Conservation (phyloP, 2,888 invertebrate genomes). For the Chrysotoxum bicinctum region DNA sequence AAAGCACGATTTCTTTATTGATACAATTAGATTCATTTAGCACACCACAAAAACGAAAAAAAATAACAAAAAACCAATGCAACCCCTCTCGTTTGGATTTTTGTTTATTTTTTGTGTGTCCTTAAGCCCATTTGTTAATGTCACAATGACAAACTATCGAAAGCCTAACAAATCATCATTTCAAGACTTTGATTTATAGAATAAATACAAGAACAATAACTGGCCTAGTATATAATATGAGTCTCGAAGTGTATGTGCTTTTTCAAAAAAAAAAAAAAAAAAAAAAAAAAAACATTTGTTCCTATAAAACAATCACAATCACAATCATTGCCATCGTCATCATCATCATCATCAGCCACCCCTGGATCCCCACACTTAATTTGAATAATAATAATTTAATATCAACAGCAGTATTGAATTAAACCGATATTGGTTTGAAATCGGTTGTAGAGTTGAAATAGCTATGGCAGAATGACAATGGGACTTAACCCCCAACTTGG, state of each 20-base stretch:
- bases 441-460: not conserved
- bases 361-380: not conserved
- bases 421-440: not conserved
- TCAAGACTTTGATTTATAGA: slow-evolving; percentile 57
- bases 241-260: not conserved
- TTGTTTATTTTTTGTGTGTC: not conserved
- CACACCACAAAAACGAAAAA: slow-evolving; percentile 7
- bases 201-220: slow-evolving; percentile 25
- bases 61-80: not conserved
- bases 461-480: not conserved
- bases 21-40: slow-evolving; percentile 40
- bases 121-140: slow-evolving; percentile 56
- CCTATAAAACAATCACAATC: slow-evolving; percentile 30
- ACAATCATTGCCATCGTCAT: slow-evolving; percentile 20
- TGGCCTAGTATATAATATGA: not conserved
- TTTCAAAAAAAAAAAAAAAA: too few relatives aligned
- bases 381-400: slow-evolving; percentile 46
- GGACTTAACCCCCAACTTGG: slow-evolving; percentile 22
- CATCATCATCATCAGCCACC: not conserved
- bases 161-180: slow-evolving; percentile 63
- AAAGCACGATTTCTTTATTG: slow-evolving; percentile 46
- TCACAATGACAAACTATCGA: slow-evolving; percentile 66
- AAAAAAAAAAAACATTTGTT: too few relatives aligned
- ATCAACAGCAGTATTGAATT: slow-evolving; percentile 33
- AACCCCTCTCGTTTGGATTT: not conserved